Conservation (phyloP, 2,888 invertebrate species). For the Gymnosoma rotundatum region DNA sequence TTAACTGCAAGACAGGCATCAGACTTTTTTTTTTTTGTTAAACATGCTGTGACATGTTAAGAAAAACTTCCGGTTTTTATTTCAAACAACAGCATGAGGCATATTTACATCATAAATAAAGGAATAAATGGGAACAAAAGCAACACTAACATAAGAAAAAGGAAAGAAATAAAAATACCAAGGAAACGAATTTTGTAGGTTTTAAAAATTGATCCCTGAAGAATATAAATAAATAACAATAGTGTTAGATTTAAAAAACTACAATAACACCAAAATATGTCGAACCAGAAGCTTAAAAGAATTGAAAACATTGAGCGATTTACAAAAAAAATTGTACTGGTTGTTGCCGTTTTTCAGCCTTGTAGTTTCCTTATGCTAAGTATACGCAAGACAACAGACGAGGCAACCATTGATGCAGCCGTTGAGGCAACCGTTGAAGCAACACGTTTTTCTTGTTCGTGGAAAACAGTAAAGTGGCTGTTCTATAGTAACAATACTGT, state of each 20-base stretch:
- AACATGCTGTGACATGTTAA: constrained; percentile 67
- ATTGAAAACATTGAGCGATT: background rate
- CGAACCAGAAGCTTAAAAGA: constrained; percentile 9
- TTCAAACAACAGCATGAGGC: constrained; percentile 27
- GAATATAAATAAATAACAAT: constrained; percentile 64
- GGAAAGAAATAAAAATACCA: background rate
- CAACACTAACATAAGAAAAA: background rate
- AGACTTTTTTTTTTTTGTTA: constrained; percentile 31
- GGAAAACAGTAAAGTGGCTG: too few species aligned
- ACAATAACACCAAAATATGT: constrained; percentile 50
- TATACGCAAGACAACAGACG: too few species aligned
- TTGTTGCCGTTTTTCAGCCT: too few species aligned
- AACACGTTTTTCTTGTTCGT: too few species aligned
- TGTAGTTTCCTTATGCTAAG: too few species aligned
- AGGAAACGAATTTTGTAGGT: background rate
- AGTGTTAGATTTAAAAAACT: constrained; percentile 55
- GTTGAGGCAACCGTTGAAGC: too few species aligned
- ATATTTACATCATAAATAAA: constrained; percentile 17
- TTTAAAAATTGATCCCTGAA: constrained; percentile 34
- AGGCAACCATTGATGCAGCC: too few species aligned
- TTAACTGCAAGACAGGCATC: constrained; percentile 22
- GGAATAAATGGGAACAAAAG: constrained; percentile 5
- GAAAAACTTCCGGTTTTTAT: constrained; percentile 50
- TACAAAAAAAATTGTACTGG: too few species aligned
- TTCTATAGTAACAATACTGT: too few species aligned